Evolutionary conservation across 1,140 invertebrate genomes (phyloP), one percentile per base, ranked within the genome.

Genomic region (Heliothis virescens): DNA sequence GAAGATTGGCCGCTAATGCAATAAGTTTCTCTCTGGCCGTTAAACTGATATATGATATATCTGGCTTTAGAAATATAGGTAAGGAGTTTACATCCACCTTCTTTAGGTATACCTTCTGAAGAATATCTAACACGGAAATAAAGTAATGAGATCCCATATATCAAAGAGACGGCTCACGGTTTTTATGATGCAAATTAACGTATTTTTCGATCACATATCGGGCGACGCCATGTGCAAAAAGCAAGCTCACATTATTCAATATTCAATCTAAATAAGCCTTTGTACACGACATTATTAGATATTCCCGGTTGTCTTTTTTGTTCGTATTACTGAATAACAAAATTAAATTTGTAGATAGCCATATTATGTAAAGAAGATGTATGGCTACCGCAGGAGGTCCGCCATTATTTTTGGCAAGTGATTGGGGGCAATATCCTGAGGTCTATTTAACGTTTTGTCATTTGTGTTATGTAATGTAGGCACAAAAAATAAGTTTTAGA

Each of bases 271-370:
- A 65, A 41, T 41, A 41, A 65, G 26, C 62, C 62, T 47, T 65
- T 47, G 62, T 47, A 18, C 63, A 67, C 63, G 63, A 67, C 57
- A 60, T 13, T 67, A 67, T 67, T 50, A 67, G 41, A 48, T 67
- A 48, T 47, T 48, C 41, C 12, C 63, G 63, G 50, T 67, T 67
- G 10, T 11, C 41, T 67, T 67, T 67, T 67, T 67, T 67, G 63
- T 48, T 16, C 18, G n/a, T 48, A 16, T 48, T 67, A 50, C 41
- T 48, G 41, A 67, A 48, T 67, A 67, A 67, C 63, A 67, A 67
- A 13, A 52, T 71, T 9, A 53, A 11, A 53, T 71, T 71, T 52
- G 26, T 53, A 53, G 18, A 21, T 21, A 3, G 34, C 10, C 11
- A 53, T 7, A 52, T 50, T 11, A 50, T 69, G 52, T 50, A 15